Conservation (phyloP, 2,888 invertebrate genomes). For the Leptopilina drosophilae region DNA sequence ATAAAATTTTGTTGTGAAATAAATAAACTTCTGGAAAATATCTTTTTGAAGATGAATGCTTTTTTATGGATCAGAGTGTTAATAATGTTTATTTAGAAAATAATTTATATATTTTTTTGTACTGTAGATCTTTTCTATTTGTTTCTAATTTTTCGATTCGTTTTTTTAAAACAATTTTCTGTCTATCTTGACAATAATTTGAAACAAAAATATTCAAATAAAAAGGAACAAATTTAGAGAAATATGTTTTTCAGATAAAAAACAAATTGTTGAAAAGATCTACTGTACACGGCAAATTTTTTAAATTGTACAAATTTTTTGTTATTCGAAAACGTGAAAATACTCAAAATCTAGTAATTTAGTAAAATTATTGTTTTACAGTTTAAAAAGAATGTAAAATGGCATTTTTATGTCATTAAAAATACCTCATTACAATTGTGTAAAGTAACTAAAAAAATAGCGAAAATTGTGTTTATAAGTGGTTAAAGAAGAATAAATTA, state of each 20-base stretch:
- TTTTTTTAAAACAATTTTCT: not conserved
- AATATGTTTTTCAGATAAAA: not conserved
- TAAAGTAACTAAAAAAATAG: conserved; percentile 7
- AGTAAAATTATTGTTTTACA: not conserved
- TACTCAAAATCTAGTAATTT: conserved; percentile 7
- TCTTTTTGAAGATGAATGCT: not conserved
- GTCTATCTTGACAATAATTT: not conserved
- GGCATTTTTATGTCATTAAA: not conserved
- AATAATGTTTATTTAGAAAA: not conserved
- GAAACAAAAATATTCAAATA: not conserved
- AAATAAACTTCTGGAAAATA: not conserved
- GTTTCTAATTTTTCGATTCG: not conserved
- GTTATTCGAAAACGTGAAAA: conserved; percentile 1
- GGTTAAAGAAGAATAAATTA: conserved; percentile 28
- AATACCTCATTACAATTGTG: conserved; percentile 22
- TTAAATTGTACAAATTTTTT: not conserved
- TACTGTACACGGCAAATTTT: conserved; percentile 4
- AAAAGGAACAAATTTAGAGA: not conserved
- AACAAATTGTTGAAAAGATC: not conserved
- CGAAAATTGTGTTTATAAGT: conserved; percentile 17
- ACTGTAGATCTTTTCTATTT: conserved; percentile 17
- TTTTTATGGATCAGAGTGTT: not conserved
- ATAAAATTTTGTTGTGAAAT: not conserved
- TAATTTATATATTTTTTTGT: not conserved
- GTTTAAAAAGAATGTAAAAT: conserved; percentile 2